Percentiles rank a stretch among this genome's conserved stretches.
phyloP scores from a whole-genome alignment of 2,888 invertebrate genomes.

The Orthosia gracilis region DNA sequence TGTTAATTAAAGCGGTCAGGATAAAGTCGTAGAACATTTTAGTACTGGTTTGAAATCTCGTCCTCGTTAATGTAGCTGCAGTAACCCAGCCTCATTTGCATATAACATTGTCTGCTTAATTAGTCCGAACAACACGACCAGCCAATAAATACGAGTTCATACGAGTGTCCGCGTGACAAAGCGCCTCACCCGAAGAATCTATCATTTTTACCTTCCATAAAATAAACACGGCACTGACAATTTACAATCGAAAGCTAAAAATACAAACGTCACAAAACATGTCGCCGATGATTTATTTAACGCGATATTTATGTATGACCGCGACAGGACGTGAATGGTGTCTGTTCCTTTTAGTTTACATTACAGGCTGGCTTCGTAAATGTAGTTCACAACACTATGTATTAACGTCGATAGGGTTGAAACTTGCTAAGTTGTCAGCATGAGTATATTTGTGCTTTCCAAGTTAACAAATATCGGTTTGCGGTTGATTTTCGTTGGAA shows the following conservation, averaged over 20 bases:
- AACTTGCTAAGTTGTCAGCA: slow-evolving; percentile 46
- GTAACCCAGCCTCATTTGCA: slow-evolving; percentile 27
- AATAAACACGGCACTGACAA: slow-evolving; percentile 75
- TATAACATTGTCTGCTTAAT: slow-evolving; percentile 47
- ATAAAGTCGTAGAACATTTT: slow-evolving; percentile 14
- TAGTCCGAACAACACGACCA: slow-evolving; percentile 41
- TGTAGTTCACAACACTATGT: slow-evolving; percentile 50
- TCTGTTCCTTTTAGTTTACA: slow-evolving; percentile 82
- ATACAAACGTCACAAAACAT: slow-evolving; percentile 82
- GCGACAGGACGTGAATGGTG: slow-evolving; percentile 81
- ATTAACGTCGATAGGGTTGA: slow-evolving; percentile 59
- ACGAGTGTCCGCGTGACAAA: slow-evolving; percentile 55
- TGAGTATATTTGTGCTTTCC: slow-evolving; percentile 58
- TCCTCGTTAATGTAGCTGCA: slow-evolving; percentile 15
- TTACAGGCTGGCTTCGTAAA: slow-evolving; percentile 67
- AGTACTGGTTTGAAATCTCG: slow-evolving; percentile 20
- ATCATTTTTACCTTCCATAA: slow-evolving; percentile 72
- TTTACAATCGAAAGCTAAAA: slow-evolving; percentile 77
- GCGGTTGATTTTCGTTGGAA: slow-evolving; percentile 51
- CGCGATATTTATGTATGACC: slow-evolving; percentile 84
- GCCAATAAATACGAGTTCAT: slow-evolving; percentile 40
- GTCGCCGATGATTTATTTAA: slow-evolving; percentile 88
- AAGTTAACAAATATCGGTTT: slow-evolving; percentile 71
- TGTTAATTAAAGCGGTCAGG: slow-evolving; percentile 3
- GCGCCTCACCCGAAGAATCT: slow-evolving; percentile 47